Evolutionary conservation across 2,888 invertebrate genomes (phyloP).

Genomic region (Drosophila heteroneura): DNA sequence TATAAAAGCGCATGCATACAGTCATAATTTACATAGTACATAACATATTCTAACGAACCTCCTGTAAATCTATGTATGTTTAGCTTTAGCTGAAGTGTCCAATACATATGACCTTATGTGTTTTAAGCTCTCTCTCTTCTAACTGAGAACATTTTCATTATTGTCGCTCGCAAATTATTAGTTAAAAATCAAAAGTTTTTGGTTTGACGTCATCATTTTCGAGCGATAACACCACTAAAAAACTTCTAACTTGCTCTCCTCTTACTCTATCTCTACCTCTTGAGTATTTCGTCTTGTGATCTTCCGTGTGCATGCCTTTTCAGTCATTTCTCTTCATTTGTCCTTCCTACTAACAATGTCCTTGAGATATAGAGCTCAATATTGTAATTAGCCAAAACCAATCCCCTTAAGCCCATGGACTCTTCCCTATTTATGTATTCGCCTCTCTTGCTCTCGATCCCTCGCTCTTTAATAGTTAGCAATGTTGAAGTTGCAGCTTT

Average conservation of each 20-base stretch:
- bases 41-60: slow-evolving; percentile 12
- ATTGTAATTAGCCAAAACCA: slow-evolving; percentile 17
- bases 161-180: background rate
- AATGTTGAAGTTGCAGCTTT: slow-evolving; percentile 52
- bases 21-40: slow-evolving; percentile 43
- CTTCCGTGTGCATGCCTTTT: slow-evolving; percentile 56
- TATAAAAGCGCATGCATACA: slow-evolving; percentile 58
- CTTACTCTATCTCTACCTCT: slow-evolving; percentile 10
- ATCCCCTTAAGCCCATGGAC: slow-evolving; percentile 4
- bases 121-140: background rate
- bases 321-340: slow-evolving; percentile 24
- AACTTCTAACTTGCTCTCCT: slow-evolving; percentile 3
- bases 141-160: background rate
- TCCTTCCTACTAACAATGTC: background rate
- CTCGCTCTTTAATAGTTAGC: slow-evolving; percentile 54
- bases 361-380: slow-evolving; percentile 15
- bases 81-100: slow-evolving; percentile 6
- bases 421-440: slow-evolving; percentile 1
- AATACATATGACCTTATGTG: background rate
- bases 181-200: background rate
- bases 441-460: slow-evolving; percentile 12
- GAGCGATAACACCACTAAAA: background rate
- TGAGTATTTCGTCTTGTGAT: slow-evolving; percentile 21
- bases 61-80: slow-evolving; percentile 9
- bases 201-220: background rate